Evolutionary conservation across 2,888 invertebrate genomes (phyloP).

Genomic region (Lottia gigantea): DNA sequence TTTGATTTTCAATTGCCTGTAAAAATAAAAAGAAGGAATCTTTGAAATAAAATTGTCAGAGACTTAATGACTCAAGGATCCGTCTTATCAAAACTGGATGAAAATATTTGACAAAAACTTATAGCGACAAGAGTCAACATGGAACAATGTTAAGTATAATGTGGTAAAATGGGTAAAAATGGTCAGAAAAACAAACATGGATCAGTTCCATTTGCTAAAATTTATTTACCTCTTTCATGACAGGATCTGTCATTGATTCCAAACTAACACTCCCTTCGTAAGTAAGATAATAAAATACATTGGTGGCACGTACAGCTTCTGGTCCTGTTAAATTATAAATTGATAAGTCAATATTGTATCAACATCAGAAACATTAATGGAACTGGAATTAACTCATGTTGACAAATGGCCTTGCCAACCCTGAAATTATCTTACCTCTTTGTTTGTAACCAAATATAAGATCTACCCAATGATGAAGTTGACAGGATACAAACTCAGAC

Average conservation of each 20-base stretch:
- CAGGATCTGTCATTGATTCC: slow-evolving; percentile 87
- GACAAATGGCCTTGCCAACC: too few relatives aligned
- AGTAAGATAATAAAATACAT: slow-evolving; percentile 99
- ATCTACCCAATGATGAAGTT: slow-evolving; percentile 99
- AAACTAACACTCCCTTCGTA: slow-evolving; percentile 98
- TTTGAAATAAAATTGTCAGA: too few relatives aligned
- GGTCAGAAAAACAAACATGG: too few relatives aligned
- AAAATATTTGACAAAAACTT: too few relatives aligned
- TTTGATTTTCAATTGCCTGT: slow-evolving; percentile 76
- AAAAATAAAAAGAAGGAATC: slow-evolving; percentile 13
- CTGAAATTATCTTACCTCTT: slow-evolving; percentile 85
- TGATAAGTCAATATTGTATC: too few relatives aligned
- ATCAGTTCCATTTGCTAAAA: neutral
- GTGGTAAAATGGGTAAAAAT: too few relatives aligned
- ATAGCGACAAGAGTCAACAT: too few relatives aligned
- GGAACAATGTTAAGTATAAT: too few relatives aligned
- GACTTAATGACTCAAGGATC: too few relatives aligned
- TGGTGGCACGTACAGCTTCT: slow-evolving; percentile 95
- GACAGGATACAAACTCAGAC: slow-evolving; percentile 99
- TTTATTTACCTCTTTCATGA: slow-evolving; percentile 82
- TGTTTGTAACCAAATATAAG: slow-evolving; percentile 99
- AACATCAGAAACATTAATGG: too few relatives aligned
- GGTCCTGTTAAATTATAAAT: slow-evolving; percentile 76
- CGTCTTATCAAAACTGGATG: too few relatives aligned
- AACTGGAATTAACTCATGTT: too few relatives aligned